A percentile compares a stretch with the other conserved stretches of the same genome.
Evolutionary conservation across 2,888 invertebrate genomes (phyloP).

Genomic region (Polyploca ridens): DNA sequence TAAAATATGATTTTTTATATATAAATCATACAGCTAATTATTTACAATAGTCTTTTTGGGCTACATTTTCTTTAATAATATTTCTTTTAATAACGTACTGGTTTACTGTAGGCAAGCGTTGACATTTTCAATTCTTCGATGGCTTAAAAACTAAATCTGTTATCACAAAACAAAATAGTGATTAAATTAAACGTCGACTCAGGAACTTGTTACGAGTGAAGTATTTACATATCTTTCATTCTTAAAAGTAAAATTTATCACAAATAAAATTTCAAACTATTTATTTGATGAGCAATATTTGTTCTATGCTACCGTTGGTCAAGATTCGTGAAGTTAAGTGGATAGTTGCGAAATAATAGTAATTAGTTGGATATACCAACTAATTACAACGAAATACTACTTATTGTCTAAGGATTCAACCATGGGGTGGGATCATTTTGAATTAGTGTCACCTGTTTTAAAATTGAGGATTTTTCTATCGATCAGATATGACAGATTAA

Average conservation of each 20-base stretch:
- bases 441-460: too few species aligned
- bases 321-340: conserved; percentile 45
- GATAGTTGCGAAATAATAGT: conserved; percentile 9
- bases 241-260: conserved; percentile 57
- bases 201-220: conserved; percentile 64
- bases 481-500: too few species aligned
- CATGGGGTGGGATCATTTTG: background rate
- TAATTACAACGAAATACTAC: conserved; percentile 10
- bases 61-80: conserved; percentile 60
- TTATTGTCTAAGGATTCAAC: background rate
- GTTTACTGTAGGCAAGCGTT: conserved; percentile 74
- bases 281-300: conserved; percentile 73
- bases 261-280: conserved; percentile 79
- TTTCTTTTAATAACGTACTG: conserved; percentile 46
- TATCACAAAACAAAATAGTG: conserved; percentile 50
- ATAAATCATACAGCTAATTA: conserved; percentile 74
- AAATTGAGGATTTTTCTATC: too few species aligned
- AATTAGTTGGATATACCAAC: conserved; percentile 7
- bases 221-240: conserved; percentile 64
- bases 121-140: conserved; percentile 51
- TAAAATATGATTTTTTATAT: conserved; percentile 58
- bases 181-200: conserved; percentile 36
- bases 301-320: conserved; percentile 77
- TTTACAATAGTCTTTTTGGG: conserved; percentile 79
- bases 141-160: conserved; percentile 46